Percentiles rank a stretch among this genome's conserved stretches.
phyloP scores from a whole-genome alignment of 2,113 vertebrate genomes.

The Siniperca chuatsi region DNA sequence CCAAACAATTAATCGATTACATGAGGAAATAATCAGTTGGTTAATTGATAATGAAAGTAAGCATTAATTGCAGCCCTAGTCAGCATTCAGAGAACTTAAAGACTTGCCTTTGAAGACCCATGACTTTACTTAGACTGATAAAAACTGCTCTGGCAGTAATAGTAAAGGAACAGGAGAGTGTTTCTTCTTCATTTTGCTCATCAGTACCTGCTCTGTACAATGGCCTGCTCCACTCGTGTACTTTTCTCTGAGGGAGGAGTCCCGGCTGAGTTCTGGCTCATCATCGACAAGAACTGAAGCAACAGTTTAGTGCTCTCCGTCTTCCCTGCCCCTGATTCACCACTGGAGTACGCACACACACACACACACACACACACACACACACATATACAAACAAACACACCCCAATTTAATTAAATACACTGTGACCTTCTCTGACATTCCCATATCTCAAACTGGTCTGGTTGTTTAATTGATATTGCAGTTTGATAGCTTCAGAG shows the following conservation, averaged over 20 bases:
- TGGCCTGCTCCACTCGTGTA: slow-evolving; percentile 90
- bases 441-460: slow-evolving; percentile 49
- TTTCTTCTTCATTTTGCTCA: neutral
- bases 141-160: neutral
- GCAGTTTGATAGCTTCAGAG: slow-evolving; percentile 42
- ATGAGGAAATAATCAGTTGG: too few species aligned
- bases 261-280: slow-evolving; percentile 90
- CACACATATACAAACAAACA: slow-evolving; percentile 51
- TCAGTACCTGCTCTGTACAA: slow-evolving; percentile 93
- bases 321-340: slow-evolving; percentile 94
- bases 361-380: slow-evolving; percentile 44
- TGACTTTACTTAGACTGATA: too few species aligned
- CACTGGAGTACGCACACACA: slow-evolving; percentile 78
- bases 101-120: too few species aligned
- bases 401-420: slow-evolving; percentile 48
- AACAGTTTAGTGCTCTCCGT: slow-evolving; percentile 94
- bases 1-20: too few species aligned
- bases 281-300: slow-evolving; percentile 92
- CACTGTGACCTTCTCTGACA: slow-evolving; percentile 71
- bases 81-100: too few species aligned
- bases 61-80: too few species aligned
- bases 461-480: slow-evolving; percentile 53
- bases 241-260: slow-evolving; percentile 84
- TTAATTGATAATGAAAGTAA: too few species aligned
- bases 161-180: neutral